Evolutionary conservation across 1,140 invertebrate species (phyloP).

Genomic region (Drosophila burlai): DNA sequence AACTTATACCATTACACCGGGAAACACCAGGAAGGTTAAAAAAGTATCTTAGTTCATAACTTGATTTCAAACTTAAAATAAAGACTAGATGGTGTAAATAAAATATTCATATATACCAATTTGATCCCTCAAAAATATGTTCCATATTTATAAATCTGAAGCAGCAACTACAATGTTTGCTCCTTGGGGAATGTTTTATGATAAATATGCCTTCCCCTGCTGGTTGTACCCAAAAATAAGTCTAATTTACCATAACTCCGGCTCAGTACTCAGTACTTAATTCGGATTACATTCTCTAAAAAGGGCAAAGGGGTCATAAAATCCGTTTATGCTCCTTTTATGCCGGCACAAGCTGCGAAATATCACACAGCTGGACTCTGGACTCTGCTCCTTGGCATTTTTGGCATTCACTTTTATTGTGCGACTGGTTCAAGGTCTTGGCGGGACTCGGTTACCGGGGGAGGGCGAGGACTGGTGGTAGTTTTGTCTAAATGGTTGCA

Average conservation of each 20-base stretch:
- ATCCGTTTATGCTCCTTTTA: conserved; percentile 42
- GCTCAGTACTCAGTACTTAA: conserved; percentile 43
- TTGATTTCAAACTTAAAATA: too few species aligned
- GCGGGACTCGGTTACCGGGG: not conserved
- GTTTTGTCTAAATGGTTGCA: conserved; percentile 46
- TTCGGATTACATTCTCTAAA: conserved; percentile 43
- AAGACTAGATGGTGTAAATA: too few species aligned
- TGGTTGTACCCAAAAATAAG: conserved; percentile 17
- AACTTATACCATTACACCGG: too few species aligned
- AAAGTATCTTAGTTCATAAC: too few species aligned
- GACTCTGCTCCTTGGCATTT: conserved; percentile 9
- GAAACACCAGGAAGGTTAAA: too few species aligned
- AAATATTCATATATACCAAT: too few species aligned
- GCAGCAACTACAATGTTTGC: not conserved
- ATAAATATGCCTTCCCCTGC: not conserved
- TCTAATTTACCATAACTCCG: conserved; percentile 32
- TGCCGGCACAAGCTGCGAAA: conserved; percentile 34
- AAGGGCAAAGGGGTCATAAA: conserved; percentile 44
- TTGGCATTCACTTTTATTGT: conserved; percentile 44
- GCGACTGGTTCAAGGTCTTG: conserved; percentile 36
- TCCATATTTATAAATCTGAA: not conserved
- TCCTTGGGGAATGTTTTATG: conserved; percentile 12
- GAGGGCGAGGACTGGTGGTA: not conserved
- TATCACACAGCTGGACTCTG: conserved; percentile 38
- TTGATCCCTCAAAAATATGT: not conserved